Evolutionary conservation across 23 tunicate genomes (phyloP), one percentile per base, ranked within the genome.

Genomic region (Aplidium turbinatum): DNA sequence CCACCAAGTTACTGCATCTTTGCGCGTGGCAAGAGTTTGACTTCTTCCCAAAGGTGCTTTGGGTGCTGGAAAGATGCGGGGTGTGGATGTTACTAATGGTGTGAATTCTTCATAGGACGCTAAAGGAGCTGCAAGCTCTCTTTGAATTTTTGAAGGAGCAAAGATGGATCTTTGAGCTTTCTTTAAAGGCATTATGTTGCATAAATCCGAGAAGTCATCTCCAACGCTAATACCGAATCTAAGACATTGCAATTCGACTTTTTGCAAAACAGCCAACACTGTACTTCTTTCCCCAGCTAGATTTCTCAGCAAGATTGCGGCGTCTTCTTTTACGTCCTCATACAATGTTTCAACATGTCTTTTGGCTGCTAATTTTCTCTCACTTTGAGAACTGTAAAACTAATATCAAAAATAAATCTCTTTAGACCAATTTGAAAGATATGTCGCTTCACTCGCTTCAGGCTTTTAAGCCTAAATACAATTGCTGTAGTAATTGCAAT

Each of bases 281-380:
- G 76, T 70, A 5, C 31, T 7, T 28, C 47, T 70, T 48, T 70
- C 76, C 18, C 58, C 29, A 3, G 76, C 58, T 3, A 70, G 19
- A 47, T 27, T 28, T 3, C 5, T 26, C 19, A 47, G 19, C 2
- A 70, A 38, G 19, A 24, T 21, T 4, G 16, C 3, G 16, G 76
- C 76, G 29, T 70, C 76, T 70, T 70, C 35, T 26, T 5, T 34
- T 3, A 70, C 76, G 4, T 70, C 38, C 3, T 23, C 16, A 29
- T 16, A 47, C 1, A 70, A 4, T 9, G 36, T 22, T 23, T 47
- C 38, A 2, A 48, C 25, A 9, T 70, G 76, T 3, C 18, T 47
- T 4, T 3, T 24, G 38, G 47, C 22, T 13, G 35, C 38, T 4
- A 3, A 19, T 70, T 70, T 70, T 46, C 76, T 23, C 35, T 16